Base-by-base conservation (phyloP, 2,797 vertebrate species). In the Sebastes vulpes region DNA sequence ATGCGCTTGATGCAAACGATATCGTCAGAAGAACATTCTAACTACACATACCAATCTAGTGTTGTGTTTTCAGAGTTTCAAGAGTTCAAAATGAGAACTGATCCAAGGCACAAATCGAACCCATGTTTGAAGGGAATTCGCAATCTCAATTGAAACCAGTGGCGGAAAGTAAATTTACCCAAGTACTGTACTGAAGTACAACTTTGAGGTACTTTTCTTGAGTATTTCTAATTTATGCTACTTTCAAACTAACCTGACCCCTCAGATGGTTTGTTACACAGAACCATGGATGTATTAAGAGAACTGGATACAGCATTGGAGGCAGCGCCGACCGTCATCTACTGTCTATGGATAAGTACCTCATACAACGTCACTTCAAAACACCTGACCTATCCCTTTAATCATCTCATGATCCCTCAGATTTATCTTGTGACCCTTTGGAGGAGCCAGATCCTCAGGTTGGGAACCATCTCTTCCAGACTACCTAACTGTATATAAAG, bases 121-220 rank as follows among this genome's bases (percentile, higher is more conserved):
- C 11, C 21, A 18, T 42, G 60, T 76, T 86, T 73, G 57, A 54
- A 75, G 42, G 32, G n/a, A 56, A 75, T 69, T 70, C n/a, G 52
- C 12, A 70, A 38, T 38, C 20, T 61, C 11, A 35, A 35, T 35
- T 35, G 3, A 35, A 60, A 60, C n/a, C 29, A 20, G 10, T 60
- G 28, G 29, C 1, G n/a, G 9, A 6, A 29, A 28, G 0, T 3
- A 58, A 10, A 28, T 29, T n/a, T 29, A 29, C 16, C 26, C 16
- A n/a, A 31, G 42, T 46, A 46, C 42, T 46, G 42, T 18, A 46
- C 42, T 16, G 16, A 7, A 18, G 42, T 42, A 42, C 42, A 46
- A 52, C 9, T 26, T 48, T 29, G 18, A 14, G 20, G 42, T 6
- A 63, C 20, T 58, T 58, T 63, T 23, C 4, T 9, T n/a, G 12